phyloP scores from a whole-genome alignment of 2,797 vertebrate species.

The Pygocentrus nattereri region DNA sequence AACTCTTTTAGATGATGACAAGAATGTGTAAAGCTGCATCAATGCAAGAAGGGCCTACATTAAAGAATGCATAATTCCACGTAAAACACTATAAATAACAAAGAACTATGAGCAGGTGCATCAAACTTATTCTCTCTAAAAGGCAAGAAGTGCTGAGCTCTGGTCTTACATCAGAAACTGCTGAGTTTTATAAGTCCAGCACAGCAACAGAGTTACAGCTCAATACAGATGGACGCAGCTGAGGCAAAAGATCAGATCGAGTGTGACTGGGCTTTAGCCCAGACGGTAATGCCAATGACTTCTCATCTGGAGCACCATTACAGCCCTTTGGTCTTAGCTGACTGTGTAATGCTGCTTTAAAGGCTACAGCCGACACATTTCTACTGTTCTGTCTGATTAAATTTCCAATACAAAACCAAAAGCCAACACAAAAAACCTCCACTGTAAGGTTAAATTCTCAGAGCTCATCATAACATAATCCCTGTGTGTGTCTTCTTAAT shows the following conservation, averaged over 20 bases:
- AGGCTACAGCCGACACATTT: no score
- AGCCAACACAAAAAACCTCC: not conserved
- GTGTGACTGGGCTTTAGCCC: slow-evolving; percentile 42
- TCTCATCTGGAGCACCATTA: slow-evolving; percentile 39
- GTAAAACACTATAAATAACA: not conserved
- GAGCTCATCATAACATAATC: not conserved
- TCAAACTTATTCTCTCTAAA: slow-evolving; percentile 60
- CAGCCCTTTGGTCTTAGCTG: slow-evolving; percentile 11
- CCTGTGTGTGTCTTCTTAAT: slow-evolving; percentile 5
- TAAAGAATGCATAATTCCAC: not conserved
- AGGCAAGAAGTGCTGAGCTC: slow-evolving; percentile 66
- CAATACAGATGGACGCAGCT: slow-evolving; percentile 64
- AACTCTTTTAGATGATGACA: no score
- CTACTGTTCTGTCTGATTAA: not conserved
- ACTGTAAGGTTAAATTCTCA: not conserved
- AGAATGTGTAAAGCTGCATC: no score
- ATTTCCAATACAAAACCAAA: not conserved
- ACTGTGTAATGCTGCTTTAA: slow-evolving; percentile 29
- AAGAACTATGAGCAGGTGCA: not conserved
- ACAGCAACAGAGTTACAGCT: slow-evolving; percentile 53
- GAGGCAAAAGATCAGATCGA: slow-evolving; percentile 31
- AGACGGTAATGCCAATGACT: slow-evolving; percentile 44
- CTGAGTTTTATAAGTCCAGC: slow-evolving; percentile 62
- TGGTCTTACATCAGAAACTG: slow-evolving; percentile 55
- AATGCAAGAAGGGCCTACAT: no score